Base-by-base conservation (phyloP, 2,888 invertebrate genomes). In the Eupeodes luniger region DNA sequence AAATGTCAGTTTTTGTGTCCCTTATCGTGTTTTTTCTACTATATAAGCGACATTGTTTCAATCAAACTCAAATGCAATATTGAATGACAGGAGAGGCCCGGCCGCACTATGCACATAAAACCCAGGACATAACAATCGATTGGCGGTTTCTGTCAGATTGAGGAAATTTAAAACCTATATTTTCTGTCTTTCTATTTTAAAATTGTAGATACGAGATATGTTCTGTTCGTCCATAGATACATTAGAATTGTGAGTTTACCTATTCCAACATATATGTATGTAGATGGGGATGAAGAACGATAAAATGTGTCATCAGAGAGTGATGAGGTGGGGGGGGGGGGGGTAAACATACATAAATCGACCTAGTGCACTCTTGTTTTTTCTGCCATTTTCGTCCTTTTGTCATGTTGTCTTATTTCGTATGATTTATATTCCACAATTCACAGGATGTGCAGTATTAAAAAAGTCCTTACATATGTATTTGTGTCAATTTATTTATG, bases 61-160 rank as follows among this genome's bases (percentile, higher is more conserved):
- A 79, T 79, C 72, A 62, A 47, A 59, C 53, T 36, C 59, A 67
- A 59, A 84, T 62, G 36, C 67, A 79, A 62, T n/a, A 75, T 84
- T 75, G 47, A 84, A 70, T 70, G 40, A 36, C 62, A 49, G 40
- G 6, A 40, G 40, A 57, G 57, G 40, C 55, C 66, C 59, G 36
- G 53, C 4, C 27, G 11, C 27, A 57, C 19, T 27, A 4, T 40
- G 40, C 40, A 27, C 14, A 66, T 5, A 34, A 47, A 4, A 19
- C 10, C 27, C 55, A 55, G 14, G 5, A 14, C n/a, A 61, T 6
- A 19, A 74, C 34, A 72, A 44, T 59, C 74, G 53, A 61, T 62
- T 67, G 75, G 67, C 12, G 75, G 74, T 75, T 67, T 75, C 72
- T 67, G 79, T 74, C 84, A 79, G 61, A 79, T 79, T 74, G 67